Percentiles rank a stretch among this genome's conserved stretches.
Conservation (phyloP, 2,113 vertebrate species). For the Conger conger region DNA sequence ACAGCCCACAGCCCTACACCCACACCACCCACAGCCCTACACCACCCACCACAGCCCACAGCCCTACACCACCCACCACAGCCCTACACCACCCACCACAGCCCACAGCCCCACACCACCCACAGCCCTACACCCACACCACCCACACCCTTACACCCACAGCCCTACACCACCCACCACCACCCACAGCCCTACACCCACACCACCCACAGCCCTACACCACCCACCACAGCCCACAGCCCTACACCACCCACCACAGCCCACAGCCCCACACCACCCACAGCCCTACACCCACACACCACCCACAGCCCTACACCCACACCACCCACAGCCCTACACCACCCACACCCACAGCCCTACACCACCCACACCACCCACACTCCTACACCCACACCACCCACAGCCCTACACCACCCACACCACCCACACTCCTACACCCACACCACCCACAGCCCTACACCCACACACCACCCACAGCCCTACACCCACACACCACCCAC, state of each 20-base stretch:
- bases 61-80: not conserved
- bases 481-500: not conserved
- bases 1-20: conserved; percentile 5
- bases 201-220: conserved; percentile 92
- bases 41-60: no score
- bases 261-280: conserved; percentile 81
- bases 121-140: conserved; percentile 62
- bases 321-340: conserved; percentile 93
- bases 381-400: conserved; percentile 82
- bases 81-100: no score
- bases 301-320: conserved; percentile 48
- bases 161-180: no score
- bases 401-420: conserved; percentile 59
- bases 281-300: conserved; percentile 54
- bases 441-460: conserved; percentile 92
- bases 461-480: no score
- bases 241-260: no score
- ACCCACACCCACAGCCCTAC: not conserved
- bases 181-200: conserved; percentile 45
- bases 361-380: not conserved
- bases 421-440: conserved; percentile 45
- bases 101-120: conserved; percentile 79
- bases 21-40: conserved; percentile 92
- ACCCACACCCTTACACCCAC: no score
- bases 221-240: not conserved